Evolutionary conservation across 2,888 invertebrate species (phyloP), one percentile per base, ranked within the genome.

Genomic region (Drosophila hawaiiensis): DNA sequence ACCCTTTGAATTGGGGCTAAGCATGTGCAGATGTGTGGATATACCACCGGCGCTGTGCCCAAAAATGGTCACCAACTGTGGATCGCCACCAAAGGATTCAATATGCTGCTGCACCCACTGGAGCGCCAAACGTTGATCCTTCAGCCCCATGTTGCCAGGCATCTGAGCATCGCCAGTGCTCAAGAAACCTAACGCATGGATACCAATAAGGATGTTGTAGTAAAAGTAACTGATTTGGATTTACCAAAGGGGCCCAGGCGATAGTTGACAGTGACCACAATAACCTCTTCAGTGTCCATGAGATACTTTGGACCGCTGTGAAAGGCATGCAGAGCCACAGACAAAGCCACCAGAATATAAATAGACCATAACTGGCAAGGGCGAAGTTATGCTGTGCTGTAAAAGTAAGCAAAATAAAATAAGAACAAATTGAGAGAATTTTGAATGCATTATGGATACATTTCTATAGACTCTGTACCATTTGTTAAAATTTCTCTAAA

Each of bases 311-410:
- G 94, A 0, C 94, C 94, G 60, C 91, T 70, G 28, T 90, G 73
- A 9, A 58, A 73, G 2, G 72, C 91, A 89, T 1, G 93, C 90
- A n/a, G 92, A 83, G 4, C 94, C 94, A 6, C 93, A 87, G 63
- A 94, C 91, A 60, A 93, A 94, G 5, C 93, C 94, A 0, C 94
- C 94, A 37, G 94, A 93, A 75, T 94, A 94, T 19, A 94, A 92
- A 64, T 93, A 94, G 4, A 94, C 92, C 91, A 94, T 92, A 3
- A 94, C 94, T 0, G 94, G 94, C 25, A 92, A 60, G 6, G 53
- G 52, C 22, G 35, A 39, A 0, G 55, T 12, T 19, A 19, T 0
- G 35, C 43, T 31, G 7, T 59, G n/a, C 81, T 85, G 33, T 3
- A 29, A n/a, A 56, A 29, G 22, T 1, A 12, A 1, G 6, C 12